phyloP scores from a whole-genome alignment of 2,888 invertebrate genomes.

The Balanococcus diminutus region DNA sequence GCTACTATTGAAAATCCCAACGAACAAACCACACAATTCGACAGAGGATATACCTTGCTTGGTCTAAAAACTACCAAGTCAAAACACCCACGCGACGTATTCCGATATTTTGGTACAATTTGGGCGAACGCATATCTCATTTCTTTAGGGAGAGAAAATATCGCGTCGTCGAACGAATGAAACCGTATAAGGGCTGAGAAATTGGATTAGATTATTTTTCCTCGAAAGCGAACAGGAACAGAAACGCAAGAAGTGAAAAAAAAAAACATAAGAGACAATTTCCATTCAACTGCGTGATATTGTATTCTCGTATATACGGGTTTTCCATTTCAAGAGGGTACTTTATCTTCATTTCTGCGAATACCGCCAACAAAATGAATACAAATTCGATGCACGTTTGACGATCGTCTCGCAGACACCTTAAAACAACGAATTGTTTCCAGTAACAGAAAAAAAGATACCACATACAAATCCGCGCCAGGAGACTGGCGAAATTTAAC shows the following conservation, averaged over 20 bases:
- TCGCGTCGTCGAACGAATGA: slow-evolving; percentile 17
- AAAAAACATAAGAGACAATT: slow-evolving; percentile 32
- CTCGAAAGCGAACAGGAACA: slow-evolving; percentile 13
- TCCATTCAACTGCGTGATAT: slow-evolving; percentile 44
- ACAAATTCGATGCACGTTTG: slow-evolving; percentile 52
- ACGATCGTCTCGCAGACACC: slow-evolving; percentile 33
- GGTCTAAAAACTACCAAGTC: too few species aligned
- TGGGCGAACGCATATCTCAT: not conserved
- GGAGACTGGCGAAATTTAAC: not conserved
- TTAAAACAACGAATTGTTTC: slow-evolving; percentile 17
- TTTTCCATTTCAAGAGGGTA: slow-evolving; percentile 45
- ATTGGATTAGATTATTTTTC: slow-evolving; percentile 53
- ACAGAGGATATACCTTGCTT: not conserved
- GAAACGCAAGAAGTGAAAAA: not conserved
- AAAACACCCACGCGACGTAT: not conserved
- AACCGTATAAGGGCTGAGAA: slow-evolving; percentile 49
- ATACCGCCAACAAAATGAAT: slow-evolving; percentile 44
- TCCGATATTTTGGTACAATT: not conserved
- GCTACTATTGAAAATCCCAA: not conserved
- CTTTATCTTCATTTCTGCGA: slow-evolving; percentile 48
- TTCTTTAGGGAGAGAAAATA: slow-evolving; percentile 10
- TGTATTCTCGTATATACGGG: slow-evolving; percentile 22
- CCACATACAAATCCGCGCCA: not conserved
- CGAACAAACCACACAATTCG: not conserved
- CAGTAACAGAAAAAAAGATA: not conserved